A percentile compares a stretch with the other conserved stretches of the same genome.
phyloP scores from a whole-genome alignment of 2,888 invertebrate species.

The Apodemia mormo region DNA sequence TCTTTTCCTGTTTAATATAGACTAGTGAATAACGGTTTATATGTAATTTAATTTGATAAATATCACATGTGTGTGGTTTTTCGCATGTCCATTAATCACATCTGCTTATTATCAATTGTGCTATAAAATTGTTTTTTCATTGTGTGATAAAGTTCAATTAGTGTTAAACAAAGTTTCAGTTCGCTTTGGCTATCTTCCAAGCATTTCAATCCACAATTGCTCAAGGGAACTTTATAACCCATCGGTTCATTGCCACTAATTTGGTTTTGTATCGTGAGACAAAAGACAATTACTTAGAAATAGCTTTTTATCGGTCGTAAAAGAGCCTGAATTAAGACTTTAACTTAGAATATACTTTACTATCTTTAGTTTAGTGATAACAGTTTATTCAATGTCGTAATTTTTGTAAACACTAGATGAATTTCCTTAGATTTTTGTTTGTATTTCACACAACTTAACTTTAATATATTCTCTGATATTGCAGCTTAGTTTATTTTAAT shows the following conservation, averaged over 20 bases:
- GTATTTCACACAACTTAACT: too few species aligned
- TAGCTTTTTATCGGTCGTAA: conserved; percentile 45
- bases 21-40: too few species aligned
- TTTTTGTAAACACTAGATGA: too few species aligned
- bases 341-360: conserved; percentile 20
- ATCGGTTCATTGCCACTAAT: conserved; percentile 55
- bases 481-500: too few species aligned
- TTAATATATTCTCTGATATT: too few species aligned
- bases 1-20: too few species aligned
- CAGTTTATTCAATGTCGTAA: background rate
- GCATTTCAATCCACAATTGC: conserved; percentile 62
- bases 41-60: too few species aligned
- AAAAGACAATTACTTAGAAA: conserved; percentile 51
- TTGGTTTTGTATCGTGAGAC: conserved; percentile 51
- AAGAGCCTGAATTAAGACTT: conserved; percentile 34
- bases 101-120: background rate
- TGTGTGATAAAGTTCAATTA: conserved; percentile 68
- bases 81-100: background rate
- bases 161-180: conserved; percentile 61
- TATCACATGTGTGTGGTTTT: too few species aligned
- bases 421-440: too few species aligned
- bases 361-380: conserved; percentile 1
- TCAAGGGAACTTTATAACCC: conserved; percentile 46
- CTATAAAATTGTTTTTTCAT: background rate
- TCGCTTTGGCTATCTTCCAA: conserved; percentile 68